Evolutionary conservation across 2,113 vertebrate species (phyloP).

Genomic region (Actenoides hombroni): DNA sequence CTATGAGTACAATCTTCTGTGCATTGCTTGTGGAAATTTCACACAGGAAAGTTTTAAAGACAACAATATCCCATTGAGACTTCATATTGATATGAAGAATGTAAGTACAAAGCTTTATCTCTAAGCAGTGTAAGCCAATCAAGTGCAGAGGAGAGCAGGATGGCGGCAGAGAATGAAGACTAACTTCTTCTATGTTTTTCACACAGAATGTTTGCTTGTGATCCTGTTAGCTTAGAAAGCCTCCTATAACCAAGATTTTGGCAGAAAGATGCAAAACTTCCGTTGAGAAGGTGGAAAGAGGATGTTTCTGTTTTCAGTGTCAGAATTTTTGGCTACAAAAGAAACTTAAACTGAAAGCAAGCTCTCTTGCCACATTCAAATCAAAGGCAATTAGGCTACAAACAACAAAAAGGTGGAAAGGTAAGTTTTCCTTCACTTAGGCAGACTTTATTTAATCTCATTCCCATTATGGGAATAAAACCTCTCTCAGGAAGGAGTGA

Average conservation of each 20-base stretch:
- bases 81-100: neutral
- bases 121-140: neutral
- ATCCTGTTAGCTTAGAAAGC: neutral
- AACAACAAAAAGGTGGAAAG: neutral
- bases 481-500: neutral
- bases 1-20: neutral
- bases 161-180: neutral
- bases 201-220: neutral
- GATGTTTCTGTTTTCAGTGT: neutral
- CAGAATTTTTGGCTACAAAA: neutral
- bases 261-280: neutral
- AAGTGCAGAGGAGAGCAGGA: neutral
- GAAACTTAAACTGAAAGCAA: neutral
- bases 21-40: neutral
- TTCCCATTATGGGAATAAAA: neutral
- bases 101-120: neutral
- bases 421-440: neutral
- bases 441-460: neutral
- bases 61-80: neutral
- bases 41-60: neutral
- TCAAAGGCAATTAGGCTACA: neutral
- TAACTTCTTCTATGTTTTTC: neutral
- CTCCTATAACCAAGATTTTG: neutral
- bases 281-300: neutral
- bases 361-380: neutral